Conservation (phyloP, 2,888 invertebrate species). For the Leucophenga montana region DNA sequence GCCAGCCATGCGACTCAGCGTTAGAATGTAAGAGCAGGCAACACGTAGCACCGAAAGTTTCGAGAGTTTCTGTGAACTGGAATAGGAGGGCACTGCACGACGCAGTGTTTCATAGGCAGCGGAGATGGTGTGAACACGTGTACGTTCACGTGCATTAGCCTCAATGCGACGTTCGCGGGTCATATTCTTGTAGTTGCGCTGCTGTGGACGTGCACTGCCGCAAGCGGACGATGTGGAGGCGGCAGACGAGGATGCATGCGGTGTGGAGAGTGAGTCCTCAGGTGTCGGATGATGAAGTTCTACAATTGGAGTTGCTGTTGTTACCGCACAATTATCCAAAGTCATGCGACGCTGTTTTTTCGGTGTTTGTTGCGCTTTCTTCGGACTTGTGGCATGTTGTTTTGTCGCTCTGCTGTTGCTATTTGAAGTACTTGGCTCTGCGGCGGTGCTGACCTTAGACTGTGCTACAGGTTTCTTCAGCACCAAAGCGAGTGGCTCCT, state of each 20-base stretch:
- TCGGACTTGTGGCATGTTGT: conserved; percentile 29
- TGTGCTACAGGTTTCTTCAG: conserved; percentile 69
- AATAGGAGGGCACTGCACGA: conserved; percentile 89
- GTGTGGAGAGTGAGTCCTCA: neutral
- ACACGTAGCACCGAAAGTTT: conserved; percentile 93
- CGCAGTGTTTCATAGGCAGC: conserved; percentile 94
- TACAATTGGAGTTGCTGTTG: neutral
- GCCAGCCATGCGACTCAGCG: conserved; percentile 85
- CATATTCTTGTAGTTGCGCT: conserved; percentile 96
- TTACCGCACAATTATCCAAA: conserved; percentile 1
- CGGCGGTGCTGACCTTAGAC: no score
- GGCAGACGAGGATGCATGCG: conserved; percentile 6
- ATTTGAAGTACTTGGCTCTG: no score
- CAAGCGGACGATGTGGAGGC: conserved; percentile 14
- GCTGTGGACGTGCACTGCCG: conserved; percentile 75
- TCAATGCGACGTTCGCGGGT: conserved; percentile 93
- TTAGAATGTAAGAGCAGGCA: conserved; percentile 94
- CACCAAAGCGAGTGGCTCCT: conserved; percentile 79
- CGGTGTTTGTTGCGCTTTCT: conserved; percentile 17
- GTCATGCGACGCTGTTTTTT: neutral
- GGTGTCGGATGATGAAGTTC: neutral
- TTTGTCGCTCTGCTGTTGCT: conserved; percentile 27
- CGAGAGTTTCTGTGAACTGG: conserved; percentile 93
- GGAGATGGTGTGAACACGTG: conserved; percentile 95
- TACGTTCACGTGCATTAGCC: conserved; percentile 93